phyloP scores from a whole-genome alignment of 2,888 invertebrate genomes.

The Tetrapedia diversipes region DNA sequence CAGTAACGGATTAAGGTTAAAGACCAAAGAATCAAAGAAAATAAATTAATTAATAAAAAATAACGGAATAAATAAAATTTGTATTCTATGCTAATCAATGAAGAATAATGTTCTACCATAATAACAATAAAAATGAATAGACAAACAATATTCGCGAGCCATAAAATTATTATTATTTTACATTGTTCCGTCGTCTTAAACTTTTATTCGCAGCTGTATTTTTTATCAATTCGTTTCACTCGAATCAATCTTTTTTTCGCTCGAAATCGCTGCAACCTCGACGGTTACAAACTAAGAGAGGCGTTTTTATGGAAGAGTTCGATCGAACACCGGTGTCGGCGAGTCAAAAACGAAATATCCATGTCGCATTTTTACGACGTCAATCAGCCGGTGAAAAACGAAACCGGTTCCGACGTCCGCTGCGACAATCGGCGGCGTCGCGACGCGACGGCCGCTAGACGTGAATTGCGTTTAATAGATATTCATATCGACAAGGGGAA shows the following conservation, averaged over 20 bases:
- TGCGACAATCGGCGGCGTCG: conserved; percentile 50
- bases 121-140: no score
- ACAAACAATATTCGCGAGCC: no score
- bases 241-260: neutral
- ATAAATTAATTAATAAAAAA: no score
- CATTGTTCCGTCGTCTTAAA: no score
- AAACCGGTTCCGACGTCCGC: conserved; percentile 62
- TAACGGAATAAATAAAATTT: no score
- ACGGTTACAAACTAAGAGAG: neutral
- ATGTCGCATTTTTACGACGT: conserved; percentile 40
- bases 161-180: no score
- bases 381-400: conserved; percentile 57
- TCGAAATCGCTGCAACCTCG: neutral
- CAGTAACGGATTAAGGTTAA: no score
- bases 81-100: no score
- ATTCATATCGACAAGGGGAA: conserved; percentile 64
- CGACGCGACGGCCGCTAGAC: conserved; percentile 56
- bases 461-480: conserved; percentile 75
- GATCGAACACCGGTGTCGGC: neutral
- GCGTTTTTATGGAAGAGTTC: neutral
- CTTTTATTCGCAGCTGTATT: no score
- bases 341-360: conserved; percentile 34
- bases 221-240: neutral
- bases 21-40: no score
- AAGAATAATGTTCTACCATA: no score